A percentile compares a stretch with the other conserved stretches of the same genome.
Evolutionary conservation across 2,888 invertebrate genomes (phyloP).

Genomic region (Pomacea canaliculata): DNA sequence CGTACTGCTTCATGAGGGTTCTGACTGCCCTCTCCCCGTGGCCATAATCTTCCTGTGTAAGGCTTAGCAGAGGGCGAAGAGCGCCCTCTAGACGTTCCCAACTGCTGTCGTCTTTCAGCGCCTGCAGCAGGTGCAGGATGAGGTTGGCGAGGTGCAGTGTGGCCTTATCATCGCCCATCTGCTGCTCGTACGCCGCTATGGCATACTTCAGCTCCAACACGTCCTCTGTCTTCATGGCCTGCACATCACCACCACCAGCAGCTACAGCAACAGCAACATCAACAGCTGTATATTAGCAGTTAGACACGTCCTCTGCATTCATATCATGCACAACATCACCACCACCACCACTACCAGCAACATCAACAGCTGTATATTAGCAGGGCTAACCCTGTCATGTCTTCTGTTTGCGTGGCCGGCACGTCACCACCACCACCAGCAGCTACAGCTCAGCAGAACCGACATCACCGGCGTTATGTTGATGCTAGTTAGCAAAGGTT

Average conservation of each 20-base stretch:
- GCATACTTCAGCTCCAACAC: background rate
- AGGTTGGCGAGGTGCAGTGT: background rate
- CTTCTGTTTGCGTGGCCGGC: no score
- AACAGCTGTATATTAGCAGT: no score
- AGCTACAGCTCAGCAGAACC: no score
- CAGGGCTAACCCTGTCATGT: no score
- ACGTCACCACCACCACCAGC: no score
- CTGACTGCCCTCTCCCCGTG: background rate
- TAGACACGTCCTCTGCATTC: no score
- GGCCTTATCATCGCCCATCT: background rate
- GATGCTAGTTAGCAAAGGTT: no score
- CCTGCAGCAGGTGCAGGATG: background rate
- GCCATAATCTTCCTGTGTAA: background rate
- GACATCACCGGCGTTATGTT: no score
- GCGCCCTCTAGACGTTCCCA: constrained; percentile 1
- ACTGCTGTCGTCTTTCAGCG: constrained; percentile 3
- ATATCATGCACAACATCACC: no score
- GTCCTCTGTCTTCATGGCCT: constrained; percentile 10
- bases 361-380: no score
- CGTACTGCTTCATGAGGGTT: background rate
- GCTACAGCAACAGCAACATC: no score
- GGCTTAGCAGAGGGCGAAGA: background rate
- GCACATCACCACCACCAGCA: background rate
- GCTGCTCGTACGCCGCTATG: background rate
- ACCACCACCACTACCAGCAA: no score